Base-by-base conservation (phyloP, 2,797 vertebrate genomes). In the Enteromius paludinosus region DNA sequence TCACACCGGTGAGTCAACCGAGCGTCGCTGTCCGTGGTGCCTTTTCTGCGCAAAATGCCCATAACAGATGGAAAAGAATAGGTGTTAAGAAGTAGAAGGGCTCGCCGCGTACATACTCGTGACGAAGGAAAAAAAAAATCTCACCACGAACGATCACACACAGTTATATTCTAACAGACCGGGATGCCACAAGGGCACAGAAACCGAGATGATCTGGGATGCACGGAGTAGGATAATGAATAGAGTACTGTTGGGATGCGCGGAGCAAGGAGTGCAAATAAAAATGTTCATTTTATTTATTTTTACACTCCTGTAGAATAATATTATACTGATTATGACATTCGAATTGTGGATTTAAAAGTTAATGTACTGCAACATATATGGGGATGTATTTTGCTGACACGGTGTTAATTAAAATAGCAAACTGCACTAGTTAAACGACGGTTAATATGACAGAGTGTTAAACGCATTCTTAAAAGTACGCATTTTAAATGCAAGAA, bases 101-200 rank as follows among this genome's bases (percentile, higher is more conserved):
- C 1, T 47, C 28, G 15, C 54, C 64, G 68, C 8, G 75, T 85
- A 74, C 77, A 15, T 72, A 62, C 79, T 33, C 61, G 81, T 65
- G 70, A 78, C 6, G 18, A 81, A 79, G 41, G 74, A 78, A 70
- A 30, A 66, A 11, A 45, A 47, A 15, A 45, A 84, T 35, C 79
- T 83, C 78, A 74, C 84, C 85, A 74, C 87, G 5, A 65, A 84
- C 90, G 91, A 90, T 90, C 90, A 90, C 91, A 93, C 92, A 77
- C 91, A 85, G 86, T 79, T 85, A 79, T 73, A 88, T 81, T 56
- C 83, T 79, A 82, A 88, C 88, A 89, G 82, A 86, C 84, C 65
- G 82, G 69, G 83, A 66, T 85, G 89, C 81, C 87, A 89, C 54
- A 66, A 66, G 43, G 62, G 45, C 49, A 75, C 0, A 5, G 30